phyloP scores from a whole-genome alignment of 92 coral and sea anemone genomes.

The Porites evermanni region DNA sequence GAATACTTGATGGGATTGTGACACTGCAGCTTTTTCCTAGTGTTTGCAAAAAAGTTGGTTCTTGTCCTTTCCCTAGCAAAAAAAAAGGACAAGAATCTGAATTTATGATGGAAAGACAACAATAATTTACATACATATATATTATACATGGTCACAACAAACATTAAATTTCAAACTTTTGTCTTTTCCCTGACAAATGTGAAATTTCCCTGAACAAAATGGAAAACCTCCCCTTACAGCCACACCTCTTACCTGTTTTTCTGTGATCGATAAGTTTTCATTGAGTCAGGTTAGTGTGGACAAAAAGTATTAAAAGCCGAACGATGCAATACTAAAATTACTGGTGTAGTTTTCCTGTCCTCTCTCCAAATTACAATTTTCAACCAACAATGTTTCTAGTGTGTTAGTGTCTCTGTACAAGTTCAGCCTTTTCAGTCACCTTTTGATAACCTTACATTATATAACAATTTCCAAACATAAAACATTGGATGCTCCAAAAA shows the following conservation, averaged over 20 bases:
- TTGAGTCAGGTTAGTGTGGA: background rate
- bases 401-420: no score
- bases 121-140: constrained; percentile 6
- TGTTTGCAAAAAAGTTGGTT: constrained; percentile 58
- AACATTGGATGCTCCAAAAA: constrained; percentile 2
- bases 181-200: background rate
- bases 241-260: background rate
- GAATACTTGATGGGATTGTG: constrained; percentile 64
- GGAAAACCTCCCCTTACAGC: constrained; percentile 2
- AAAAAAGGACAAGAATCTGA: constrained; percentile 26
- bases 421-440: no score
- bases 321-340: no score
- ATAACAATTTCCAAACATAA: background rate
- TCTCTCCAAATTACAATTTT: no score
- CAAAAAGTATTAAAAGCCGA: no score
- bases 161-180: background rate
- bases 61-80: constrained; percentile 53
- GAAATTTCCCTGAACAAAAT: constrained; percentile 1
- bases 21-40: constrained; percentile 46
- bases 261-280: background rate
- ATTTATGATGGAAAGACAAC: background rate
- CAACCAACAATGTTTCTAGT: no score
- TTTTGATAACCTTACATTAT: no score
- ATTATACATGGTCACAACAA: background rate
- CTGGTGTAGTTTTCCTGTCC: no score